A percentile compares a stretch with the other conserved stretches of the same genome.
Evolutionary conservation across 2,888 invertebrate species (phyloP).

Genomic region (Drosophila testacea): DNA sequence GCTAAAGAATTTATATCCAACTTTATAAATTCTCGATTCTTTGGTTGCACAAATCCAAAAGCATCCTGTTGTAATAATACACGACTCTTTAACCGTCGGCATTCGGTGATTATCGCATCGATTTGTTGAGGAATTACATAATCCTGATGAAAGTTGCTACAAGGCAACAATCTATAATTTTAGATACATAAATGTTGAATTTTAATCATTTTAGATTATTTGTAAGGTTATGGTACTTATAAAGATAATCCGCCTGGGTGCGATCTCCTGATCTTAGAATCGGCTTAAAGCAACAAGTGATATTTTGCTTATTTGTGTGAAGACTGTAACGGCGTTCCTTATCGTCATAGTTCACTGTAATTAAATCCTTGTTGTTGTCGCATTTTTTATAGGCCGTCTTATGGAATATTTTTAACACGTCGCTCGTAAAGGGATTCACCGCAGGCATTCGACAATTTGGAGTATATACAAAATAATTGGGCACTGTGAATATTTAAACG

Average conservation of each 20-base stretch:
- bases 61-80: slow-evolving; percentile 83
- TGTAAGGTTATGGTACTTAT: slow-evolving; percentile 47
- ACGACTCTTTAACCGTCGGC: slow-evolving; percentile 81
- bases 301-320: slow-evolving; percentile 59
- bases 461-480: slow-evolving; percentile 84
- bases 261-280: slow-evolving; percentile 73
- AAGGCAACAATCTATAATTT: slow-evolving; percentile 67
- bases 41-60: slow-evolving; percentile 86
- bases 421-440: slow-evolving; percentile 86
- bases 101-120: slow-evolving; percentile 71
- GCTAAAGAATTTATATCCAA: neutral
- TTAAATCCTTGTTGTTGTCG: slow-evolving; percentile 72
- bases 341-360: slow-evolving; percentile 65
- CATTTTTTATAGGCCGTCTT: slow-evolving; percentile 86
- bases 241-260: slow-evolving; percentile 64
- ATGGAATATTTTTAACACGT: slow-evolving; percentile 85
- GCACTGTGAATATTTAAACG: slow-evolving; percentile 9
- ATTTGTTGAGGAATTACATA: slow-evolving; percentile 68
- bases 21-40: neutral
- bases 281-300: slow-evolving; percentile 79
- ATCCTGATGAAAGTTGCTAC: slow-evolving; percentile 70
- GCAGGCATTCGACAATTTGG: slow-evolving; percentile 88
- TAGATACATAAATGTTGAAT: neutral
- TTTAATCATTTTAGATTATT: neutral
- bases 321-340: slow-evolving; percentile 57